These are phyloP conservation scores for Neotoxoptera formosana DNA, from an alignment of 1,140 invertebrate species.

Conservation along the genomic window DNA sequence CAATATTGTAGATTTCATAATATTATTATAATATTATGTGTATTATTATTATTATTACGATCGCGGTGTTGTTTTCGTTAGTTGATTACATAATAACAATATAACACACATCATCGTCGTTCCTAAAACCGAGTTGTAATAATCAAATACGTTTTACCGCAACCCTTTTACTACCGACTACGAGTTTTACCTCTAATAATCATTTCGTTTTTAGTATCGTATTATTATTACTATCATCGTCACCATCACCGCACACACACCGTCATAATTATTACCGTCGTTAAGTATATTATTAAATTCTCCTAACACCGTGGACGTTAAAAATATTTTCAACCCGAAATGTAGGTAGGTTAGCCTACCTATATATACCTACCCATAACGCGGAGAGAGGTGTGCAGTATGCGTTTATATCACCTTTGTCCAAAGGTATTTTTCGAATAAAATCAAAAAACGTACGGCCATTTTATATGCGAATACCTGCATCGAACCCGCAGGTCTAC, in stretches of 20 bases:
- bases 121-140: background rate
- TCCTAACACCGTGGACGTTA: background rate
- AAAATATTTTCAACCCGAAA: background rate
- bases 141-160: background rate
- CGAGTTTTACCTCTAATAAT: background rate
- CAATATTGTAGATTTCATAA: background rate
- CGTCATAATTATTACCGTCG: background rate
- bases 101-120: background rate
- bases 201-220: background rate
- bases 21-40: background rate
- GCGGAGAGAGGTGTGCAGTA: background rate
- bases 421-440: background rate
- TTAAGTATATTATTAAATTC: background rate
- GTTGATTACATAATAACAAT: background rate
- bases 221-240: constrained; percentile 4
- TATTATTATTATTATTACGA: background rate
- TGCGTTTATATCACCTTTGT: background rate
- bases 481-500: background rate
- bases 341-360: background rate
- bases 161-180: background rate
- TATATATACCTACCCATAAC: too few species aligned
- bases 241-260: background rate
- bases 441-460: background rate
- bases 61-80: background rate
- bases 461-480: background rate